phyloP scores from a whole-genome alignment of 2,113 vertebrate genomes.

The Serinus canaria region DNA sequence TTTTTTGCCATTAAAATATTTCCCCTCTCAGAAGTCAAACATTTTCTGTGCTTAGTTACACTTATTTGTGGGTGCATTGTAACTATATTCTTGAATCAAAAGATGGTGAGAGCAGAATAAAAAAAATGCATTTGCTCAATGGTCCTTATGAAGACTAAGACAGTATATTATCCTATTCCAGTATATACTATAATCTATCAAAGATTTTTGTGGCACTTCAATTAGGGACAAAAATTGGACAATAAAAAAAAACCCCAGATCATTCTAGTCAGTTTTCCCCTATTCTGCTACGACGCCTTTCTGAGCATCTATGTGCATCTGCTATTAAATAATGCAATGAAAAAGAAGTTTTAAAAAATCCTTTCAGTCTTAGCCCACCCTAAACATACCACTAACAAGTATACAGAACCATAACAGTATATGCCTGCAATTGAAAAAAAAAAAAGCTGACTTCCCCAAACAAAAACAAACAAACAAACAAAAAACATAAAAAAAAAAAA shows the following conservation, averaged over 20 bases:
- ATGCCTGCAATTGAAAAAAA: neutral
- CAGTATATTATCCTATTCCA: neutral
- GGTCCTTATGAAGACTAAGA: neutral
- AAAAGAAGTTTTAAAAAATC: neutral
- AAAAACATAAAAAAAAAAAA: too few species aligned
- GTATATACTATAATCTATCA: neutral
- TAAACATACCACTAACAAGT: neutral
- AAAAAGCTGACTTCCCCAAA: too few species aligned
- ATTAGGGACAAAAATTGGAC: neutral
- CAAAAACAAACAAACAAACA: too few species aligned
- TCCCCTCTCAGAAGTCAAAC: neutral
- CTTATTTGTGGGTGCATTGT: neutral
- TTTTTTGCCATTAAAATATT: neutral
- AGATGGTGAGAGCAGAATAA: neutral
- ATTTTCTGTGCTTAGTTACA: neutral
- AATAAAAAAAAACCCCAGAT: neutral
- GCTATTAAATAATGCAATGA: neutral
- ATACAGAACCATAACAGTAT: neutral
- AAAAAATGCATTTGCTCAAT: neutral
- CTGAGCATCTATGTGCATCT: neutral
- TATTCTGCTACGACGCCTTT: neutral
- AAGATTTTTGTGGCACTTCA: neutral
- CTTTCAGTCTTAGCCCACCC: neutral
- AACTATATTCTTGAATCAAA: neutral
- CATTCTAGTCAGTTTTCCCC: neutral